phyloP scores from a whole-genome alignment of 2,888 invertebrate genomes.

The Chesias legatella region DNA sequence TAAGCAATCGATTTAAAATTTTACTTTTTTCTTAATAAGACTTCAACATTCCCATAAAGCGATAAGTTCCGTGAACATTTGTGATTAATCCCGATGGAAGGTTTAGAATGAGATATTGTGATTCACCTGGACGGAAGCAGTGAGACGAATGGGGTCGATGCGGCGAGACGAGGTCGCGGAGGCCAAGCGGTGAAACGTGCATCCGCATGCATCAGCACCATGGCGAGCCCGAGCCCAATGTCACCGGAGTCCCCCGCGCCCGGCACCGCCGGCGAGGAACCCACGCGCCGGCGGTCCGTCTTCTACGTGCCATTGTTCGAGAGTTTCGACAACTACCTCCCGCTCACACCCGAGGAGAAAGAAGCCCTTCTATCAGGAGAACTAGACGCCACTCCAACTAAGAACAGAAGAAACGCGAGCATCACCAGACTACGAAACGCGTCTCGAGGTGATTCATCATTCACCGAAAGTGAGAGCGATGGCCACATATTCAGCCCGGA shows the following conservation, averaged over 20 bases:
- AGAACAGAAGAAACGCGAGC: slow-evolving; percentile 57
- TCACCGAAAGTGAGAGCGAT: slow-evolving; percentile 73
- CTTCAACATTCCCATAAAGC: slow-evolving; percentile 39
- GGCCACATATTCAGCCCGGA: slow-evolving; percentile 65
- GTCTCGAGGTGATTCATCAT: slow-evolving; percentile 59
- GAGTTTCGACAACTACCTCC: slow-evolving; percentile 80
- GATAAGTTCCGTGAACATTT: slow-evolving; percentile 18
- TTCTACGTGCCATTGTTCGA: slow-evolving; percentile 87
- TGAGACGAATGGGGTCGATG: slow-evolving; percentile 65
- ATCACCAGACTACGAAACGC: slow-evolving; percentile 52
- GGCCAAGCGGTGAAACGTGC: slow-evolving; percentile 61
- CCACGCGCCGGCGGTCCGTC: slow-evolving; percentile 83
- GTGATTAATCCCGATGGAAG: slow-evolving; percentile 45
- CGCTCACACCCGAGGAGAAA: slow-evolving; percentile 71
- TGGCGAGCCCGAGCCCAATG: slow-evolving; percentile 65
- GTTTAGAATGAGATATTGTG: slow-evolving; percentile 54
- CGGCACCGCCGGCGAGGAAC: slow-evolving; percentile 68
- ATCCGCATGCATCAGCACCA: slow-evolving; percentile 59
- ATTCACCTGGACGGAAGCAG: slow-evolving; percentile 49
- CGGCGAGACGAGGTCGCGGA: slow-evolving; percentile 48
- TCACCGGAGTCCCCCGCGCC: slow-evolving; percentile 53
- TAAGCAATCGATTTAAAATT: not conserved
- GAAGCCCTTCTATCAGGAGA: slow-evolving; percentile 67
- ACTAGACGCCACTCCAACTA: slow-evolving; percentile 42
- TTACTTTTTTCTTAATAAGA: slow-evolving; percentile 29